Evolutionary conservation across 2,797 vertebrate genomes (phyloP).

Genomic region (Myotis planiceps): DNA sequence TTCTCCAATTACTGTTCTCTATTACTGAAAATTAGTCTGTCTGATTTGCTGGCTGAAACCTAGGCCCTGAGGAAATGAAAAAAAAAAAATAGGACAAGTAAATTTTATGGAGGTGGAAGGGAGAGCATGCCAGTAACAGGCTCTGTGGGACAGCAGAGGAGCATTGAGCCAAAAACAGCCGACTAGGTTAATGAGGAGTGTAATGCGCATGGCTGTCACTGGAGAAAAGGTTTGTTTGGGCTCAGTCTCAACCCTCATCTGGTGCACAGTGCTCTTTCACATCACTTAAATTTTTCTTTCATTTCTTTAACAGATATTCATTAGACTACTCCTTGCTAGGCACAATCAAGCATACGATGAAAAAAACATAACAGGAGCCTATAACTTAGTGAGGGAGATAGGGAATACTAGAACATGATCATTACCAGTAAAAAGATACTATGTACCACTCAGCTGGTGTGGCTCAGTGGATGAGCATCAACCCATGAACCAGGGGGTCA

Average conservation of each 20-base stretch:
- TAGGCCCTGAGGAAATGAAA: slow-evolving; percentile 20
- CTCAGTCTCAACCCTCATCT: not conserved
- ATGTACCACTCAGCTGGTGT: no score
- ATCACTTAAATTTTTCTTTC: not conserved
- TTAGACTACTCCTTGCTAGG: not conserved
- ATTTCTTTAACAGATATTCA: no score
- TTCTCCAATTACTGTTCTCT: slow-evolving; percentile 48
- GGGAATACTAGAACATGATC: not conserved
- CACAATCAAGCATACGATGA: not conserved
- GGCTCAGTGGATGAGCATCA: no score
- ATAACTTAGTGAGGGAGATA: not conserved
- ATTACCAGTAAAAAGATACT: not conserved
- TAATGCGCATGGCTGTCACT: not conserved
- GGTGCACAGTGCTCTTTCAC: not conserved
- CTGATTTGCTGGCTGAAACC: slow-evolving; percentile 36
- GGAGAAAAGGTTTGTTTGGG: not conserved
- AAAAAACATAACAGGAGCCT: not conserved
- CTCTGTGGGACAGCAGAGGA: not conserved
- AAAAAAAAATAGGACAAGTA: slow-evolving; percentile 52
- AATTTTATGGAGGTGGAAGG: slow-evolving; percentile 4
- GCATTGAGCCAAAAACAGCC: not conserved
- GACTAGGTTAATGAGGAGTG: not conserved
- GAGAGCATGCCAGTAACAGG: not conserved
- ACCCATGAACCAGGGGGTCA: no score
- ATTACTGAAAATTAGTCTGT: slow-evolving; percentile 53